phyloP scores from a whole-genome alignment of 2,888 invertebrate species.

The Eupithecia centaureata region DNA sequence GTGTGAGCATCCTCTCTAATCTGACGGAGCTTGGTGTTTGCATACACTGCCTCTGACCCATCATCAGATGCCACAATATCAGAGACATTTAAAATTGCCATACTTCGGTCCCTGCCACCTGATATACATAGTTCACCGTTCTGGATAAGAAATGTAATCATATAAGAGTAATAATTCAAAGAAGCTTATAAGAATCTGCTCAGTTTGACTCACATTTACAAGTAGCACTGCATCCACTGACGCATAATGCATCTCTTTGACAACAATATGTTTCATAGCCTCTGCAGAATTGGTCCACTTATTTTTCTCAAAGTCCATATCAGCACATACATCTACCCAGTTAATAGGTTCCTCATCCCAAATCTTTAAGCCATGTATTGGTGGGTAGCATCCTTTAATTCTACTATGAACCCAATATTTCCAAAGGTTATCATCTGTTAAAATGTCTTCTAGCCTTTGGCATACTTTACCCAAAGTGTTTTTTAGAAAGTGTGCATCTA shows the following conservation, averaged over 20 bases:
- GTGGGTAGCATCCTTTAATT: slow-evolving; percentile 69
- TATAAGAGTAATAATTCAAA: not conserved
- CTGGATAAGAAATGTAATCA: slow-evolving; percentile 51
- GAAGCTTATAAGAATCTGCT: not conserved
- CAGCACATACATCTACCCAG: slow-evolving; percentile 85
- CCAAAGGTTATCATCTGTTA: slow-evolving; percentile 84
- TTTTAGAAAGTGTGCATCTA: slow-evolving; percentile 83
- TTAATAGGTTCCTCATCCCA: slow-evolving; percentile 72
- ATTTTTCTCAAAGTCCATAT: slow-evolving; percentile 83
- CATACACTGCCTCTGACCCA: slow-evolving; percentile 54
- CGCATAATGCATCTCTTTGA: slow-evolving; percentile 82
- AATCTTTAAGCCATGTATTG: slow-evolving; percentile 65
- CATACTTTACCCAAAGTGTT: slow-evolving; percentile 82
- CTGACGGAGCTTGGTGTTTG: slow-evolving; percentile 62
- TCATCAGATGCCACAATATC: slow-evolving; percentile 58
- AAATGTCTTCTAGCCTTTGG: slow-evolving; percentile 81
- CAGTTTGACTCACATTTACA: slow-evolving; percentile 78
- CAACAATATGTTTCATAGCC: slow-evolving; percentile 75
- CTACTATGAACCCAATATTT: slow-evolving; percentile 78
- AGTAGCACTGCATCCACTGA: slow-evolving; percentile 84
- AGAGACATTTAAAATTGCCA: slow-evolving; percentile 80
- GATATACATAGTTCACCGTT: slow-evolving; percentile 81
- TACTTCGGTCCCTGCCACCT: slow-evolving; percentile 84
- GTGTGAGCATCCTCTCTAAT: slow-evolving; percentile 79
- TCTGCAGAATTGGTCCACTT: slow-evolving; percentile 81